Evolutionary conservation across 2,888 invertebrate species (phyloP), one percentile per base, ranked within the genome.

Genomic region (Drosophila nigritarsus): DNA sequence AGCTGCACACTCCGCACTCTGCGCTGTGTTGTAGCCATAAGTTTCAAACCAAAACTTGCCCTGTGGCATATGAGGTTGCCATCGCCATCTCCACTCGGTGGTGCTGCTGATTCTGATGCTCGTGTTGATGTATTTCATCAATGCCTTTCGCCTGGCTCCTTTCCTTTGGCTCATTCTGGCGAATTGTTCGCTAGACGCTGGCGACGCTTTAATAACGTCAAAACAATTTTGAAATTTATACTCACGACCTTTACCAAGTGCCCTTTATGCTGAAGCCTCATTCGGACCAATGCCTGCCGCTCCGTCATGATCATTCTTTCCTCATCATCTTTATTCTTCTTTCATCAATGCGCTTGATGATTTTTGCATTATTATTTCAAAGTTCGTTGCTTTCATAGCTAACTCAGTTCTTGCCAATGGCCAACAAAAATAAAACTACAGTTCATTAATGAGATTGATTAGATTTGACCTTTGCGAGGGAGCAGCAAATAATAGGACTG

Each of bases 161-260:
- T 59, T 59, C 58, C 71, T 30, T 24, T 62, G 69, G 49, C 53
- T 66, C 65, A 48, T 76, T 70, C 70, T 67, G 62, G 63, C 61
- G 70, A 80, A 73, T 80, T 71, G 81, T 80, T 76, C 73, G 54
- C 40, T 49, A 61, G 60, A 65, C 65, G 49, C 76, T 63, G 67
- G 71, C 65, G 59, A 65, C 71, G 78, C 70, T 78, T 80, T 80
- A 79, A 80, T 80, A 80, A 80, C 80, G 73, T 79, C 74, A 76
- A 82, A 86, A 87, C 75, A 86, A 86, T 85, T 85, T 89, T 64
- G 64, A 84, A 87, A 86, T 89, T 84, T 89, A 89, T 89, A 84
- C 85, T 89, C 89, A 89, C 89, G 89, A 86, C 85, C 89, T 89
- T 87, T 82, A 38, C 64, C 73, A 60, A 80, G 65, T 71, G 72